Evolutionary conservation across 2,888 invertebrate genomes (phyloP), one percentile per base, ranked within the genome.

Genomic region (Tiphia femorata): DNA sequence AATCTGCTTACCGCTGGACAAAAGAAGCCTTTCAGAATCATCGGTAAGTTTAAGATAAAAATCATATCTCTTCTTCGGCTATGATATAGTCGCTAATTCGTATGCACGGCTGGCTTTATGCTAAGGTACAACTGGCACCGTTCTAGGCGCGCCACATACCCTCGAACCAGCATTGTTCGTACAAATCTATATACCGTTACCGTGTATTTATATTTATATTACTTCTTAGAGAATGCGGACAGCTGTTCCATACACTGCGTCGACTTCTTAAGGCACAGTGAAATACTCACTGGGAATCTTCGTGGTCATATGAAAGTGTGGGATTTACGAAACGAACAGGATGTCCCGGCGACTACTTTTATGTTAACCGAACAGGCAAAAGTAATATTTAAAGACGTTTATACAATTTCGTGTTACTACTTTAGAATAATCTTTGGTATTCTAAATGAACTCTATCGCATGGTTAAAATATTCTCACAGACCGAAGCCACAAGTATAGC

Each of bases 241-340:
- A 94, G 94, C 78, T 93, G 94, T 77, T 90, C 94, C 0, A 81
- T 96, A 41, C 90, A 92, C 74, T 90, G 92, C 50, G 88, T 94
- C 0, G 88, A 89, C 67, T 96, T 92, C 81, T 85, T 95, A 16
- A 92, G 90, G 64, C 89, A 89, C 73, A 87, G 86, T 69, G 89
- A 94, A 87, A 86, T 95, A 19, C 87, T 96, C 38, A 93, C 94
- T 0, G 93, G 94, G 14, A 96, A 96, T 82, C 86, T 92, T n/a
- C 85, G 94, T 77, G 96, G 96, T 0, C 92, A 95, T 73, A 91
- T 97, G 87, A 95, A 96, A 81, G 89, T 95, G 55, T 96, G 94
- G 90, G 97, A 97, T 80, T 84, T 95, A 6, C 86, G 95, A 61
- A 87, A 87, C 23, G 82, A 86, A 8, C 84, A 85, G 2, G 87